Percentiles rank a stretch among this genome's conserved stretches.
Evolutionary conservation across 1,140 invertebrate species (phyloP).

Genomic region (Neoseiulus cucumeris): DNA sequence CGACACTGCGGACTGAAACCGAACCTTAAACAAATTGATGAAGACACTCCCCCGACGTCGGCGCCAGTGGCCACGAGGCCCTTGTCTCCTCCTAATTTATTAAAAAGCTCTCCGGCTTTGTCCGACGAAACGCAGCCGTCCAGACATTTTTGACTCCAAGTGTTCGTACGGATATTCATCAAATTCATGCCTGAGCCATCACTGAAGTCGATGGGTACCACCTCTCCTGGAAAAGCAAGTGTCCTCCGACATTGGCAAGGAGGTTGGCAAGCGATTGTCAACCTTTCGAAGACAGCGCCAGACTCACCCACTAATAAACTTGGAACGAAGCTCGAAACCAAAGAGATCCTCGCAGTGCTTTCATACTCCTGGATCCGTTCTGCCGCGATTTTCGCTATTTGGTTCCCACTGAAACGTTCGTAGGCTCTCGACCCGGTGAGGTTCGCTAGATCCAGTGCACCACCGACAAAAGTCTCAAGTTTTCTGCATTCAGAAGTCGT

Average conservation of each 20-base stretch:
- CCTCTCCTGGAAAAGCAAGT: constrained; percentile 68
- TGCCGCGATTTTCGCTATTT: constrained; percentile 70
- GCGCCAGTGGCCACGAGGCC: constrained; percentile 10
- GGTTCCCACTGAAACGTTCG: constrained; percentile 76
- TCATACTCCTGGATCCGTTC: constrained; percentile 49
- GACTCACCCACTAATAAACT: constrained; percentile 2
- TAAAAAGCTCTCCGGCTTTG: background rate
- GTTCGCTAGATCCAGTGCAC: constrained; percentile 48
- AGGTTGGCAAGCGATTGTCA: too few relatives aligned
- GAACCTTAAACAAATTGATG: constrained; percentile 62
- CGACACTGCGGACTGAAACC: constrained; percentile 55
- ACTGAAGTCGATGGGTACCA: constrained; percentile 70
- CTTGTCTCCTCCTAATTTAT: constrained; percentile 12
- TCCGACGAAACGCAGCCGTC: constrained; percentile 33
- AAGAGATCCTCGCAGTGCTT: constrained; percentile 45
- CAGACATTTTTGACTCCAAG: constrained; percentile 52
- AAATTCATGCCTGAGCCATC: constrained; percentile 95
- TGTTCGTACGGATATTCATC: constrained; percentile 54
- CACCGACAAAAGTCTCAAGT: constrained; percentile 58
- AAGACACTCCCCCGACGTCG: constrained; percentile 41
- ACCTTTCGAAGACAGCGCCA: too few relatives aligned
- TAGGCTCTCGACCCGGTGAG: constrained; percentile 80
- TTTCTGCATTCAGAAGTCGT: constrained; percentile 54
- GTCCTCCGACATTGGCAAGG: too few relatives aligned
- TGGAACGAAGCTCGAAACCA: constrained; percentile 2